A percentile compares a stretch with the other conserved stretches of the same genome.
Conservation (phyloP, 1,140 invertebrate genomes). For the Pogonognathellus flavescens region DNA sequence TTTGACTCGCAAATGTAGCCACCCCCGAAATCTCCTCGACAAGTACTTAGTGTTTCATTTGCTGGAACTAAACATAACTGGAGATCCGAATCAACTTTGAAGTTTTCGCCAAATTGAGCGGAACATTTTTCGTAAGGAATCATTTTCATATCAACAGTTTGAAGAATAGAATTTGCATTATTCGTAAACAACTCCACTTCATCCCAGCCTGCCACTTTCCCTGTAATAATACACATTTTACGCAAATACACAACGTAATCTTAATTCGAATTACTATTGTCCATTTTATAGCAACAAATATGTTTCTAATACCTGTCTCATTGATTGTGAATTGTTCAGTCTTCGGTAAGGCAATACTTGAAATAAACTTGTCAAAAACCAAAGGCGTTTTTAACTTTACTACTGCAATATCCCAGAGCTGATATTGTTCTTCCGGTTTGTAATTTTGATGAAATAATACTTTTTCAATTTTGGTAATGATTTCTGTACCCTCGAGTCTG, state of each 20-base stretch:
- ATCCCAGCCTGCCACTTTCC: background rate
- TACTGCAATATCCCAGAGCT: background rate
- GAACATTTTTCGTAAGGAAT: background rate
- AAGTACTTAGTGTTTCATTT: background rate
- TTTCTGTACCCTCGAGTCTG: conserved; percentile 2
- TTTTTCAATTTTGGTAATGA: background rate
- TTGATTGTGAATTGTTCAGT: background rate
- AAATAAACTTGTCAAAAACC: conserved; percentile 21
- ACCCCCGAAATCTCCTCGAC: conserved; percentile 14
- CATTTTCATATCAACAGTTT: background rate
- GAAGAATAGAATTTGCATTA: conserved; percentile 7
- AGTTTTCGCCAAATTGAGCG: background rate
- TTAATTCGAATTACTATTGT: no score
- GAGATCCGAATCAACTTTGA: background rate
- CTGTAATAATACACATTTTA: background rate
- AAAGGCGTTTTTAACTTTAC: background rate
- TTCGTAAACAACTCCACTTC: background rate
- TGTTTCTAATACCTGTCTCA: background rate
- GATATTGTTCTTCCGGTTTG: background rate
- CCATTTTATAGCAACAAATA: no score
- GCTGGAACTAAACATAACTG: background rate
- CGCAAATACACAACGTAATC: no score
- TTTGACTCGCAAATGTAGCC: background rate
- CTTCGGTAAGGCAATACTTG: background rate
- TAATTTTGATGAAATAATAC: background rate